A percentile compares a stretch with the other conserved stretches of the same genome.
phyloP scores from a whole-genome alignment of 2,113 vertebrate species.

The Thalassoma bifasciatum region DNA sequence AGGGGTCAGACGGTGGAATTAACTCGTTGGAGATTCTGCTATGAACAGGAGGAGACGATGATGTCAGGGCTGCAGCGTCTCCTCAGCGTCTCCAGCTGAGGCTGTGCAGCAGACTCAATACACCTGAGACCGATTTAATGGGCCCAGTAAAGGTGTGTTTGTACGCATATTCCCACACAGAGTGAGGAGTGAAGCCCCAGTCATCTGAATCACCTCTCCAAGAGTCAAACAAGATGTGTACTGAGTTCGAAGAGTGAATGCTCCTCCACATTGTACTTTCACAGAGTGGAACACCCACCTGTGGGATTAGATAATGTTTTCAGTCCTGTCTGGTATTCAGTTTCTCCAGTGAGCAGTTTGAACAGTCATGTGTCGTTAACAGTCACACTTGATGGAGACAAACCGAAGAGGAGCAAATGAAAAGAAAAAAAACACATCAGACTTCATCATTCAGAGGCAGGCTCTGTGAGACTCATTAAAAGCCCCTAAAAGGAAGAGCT shows the following conservation, averaged over 20 bases:
- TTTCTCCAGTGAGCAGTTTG: conserved; percentile 32
- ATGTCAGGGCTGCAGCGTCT: conserved; percentile 55
- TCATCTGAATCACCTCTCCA: conserved; percentile 36
- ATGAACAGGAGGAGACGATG: conserved; percentile 56
- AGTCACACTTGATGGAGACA: conserved; percentile 32
- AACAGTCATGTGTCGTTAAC: conserved; percentile 51
- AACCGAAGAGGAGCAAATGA: conserved; percentile 4
- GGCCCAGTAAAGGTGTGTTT: conserved; percentile 30
- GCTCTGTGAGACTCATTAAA: conserved; percentile 14
- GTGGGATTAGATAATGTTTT: conserved; percentile 61
- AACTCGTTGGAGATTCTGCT: conserved; percentile 29
- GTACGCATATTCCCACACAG: neutral
- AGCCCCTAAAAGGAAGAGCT: conserved; percentile 2
- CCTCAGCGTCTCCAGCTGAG: conserved; percentile 71
- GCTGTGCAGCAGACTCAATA: conserved; percentile 33
- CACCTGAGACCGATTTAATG: conserved; percentile 42
- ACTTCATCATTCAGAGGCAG: conserved; percentile 11
- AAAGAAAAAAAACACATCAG: neutral
- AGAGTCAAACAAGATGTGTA: neutral
- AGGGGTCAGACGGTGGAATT: conserved; percentile 43
- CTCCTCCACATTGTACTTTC: conserved; percentile 36
- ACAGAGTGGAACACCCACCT: conserved; percentile 53
- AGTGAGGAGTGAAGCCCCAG: conserved; percentile 39
- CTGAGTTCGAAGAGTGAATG: conserved; percentile 38
- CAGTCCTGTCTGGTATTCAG: conserved; percentile 55